Evolutionary conservation across 2,888 invertebrate genomes (phyloP).

Genomic region (Gasteruption jaculator): DNA sequence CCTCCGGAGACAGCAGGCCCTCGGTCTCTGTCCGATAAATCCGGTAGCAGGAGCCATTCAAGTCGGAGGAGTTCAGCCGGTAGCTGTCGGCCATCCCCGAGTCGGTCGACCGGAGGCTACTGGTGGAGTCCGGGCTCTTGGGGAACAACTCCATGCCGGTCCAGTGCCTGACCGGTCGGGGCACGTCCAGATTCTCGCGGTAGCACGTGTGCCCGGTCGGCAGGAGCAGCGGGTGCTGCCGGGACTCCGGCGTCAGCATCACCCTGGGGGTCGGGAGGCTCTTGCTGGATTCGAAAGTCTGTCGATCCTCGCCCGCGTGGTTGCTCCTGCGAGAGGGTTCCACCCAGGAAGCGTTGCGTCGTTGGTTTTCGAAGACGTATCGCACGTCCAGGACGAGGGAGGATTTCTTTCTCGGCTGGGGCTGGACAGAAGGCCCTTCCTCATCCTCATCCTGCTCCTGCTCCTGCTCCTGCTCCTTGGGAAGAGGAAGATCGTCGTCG

Average conservation of each 20-base stretch:
- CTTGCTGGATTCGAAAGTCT: constrained; percentile 29
- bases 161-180: constrained; percentile 23
- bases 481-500: constrained; percentile 8
- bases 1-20: constrained; percentile 37
- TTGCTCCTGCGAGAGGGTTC: constrained; percentile 27
- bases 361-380: constrained; percentile 35
- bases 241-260: constrained; percentile 22
- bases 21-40: constrained; percentile 25
- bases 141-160: constrained; percentile 21
- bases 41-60: constrained; percentile 36
- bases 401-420: constrained; percentile 37
- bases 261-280: constrained; percentile 32
- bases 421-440: too few species aligned
- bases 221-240: constrained; percentile 19
- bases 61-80: constrained; percentile 40
- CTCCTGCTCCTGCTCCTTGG: constrained; percentile 5
- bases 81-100: constrained; percentile 85
- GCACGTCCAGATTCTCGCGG: constrained; percentile 19
- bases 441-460: too few species aligned
- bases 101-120: constrained; percentile 61
- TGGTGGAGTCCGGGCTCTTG: constrained; percentile 55
- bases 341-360: constrained; percentile 23
- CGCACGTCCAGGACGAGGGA: constrained; percentile 44
- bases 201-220: constrained; percentile 13
- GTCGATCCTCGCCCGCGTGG: constrained; percentile 19